Percentiles rank a stretch among this genome's conserved stretches.
Conservation (phyloP, 2,888 invertebrate genomes). For the Itoplectis maculator region DNA sequence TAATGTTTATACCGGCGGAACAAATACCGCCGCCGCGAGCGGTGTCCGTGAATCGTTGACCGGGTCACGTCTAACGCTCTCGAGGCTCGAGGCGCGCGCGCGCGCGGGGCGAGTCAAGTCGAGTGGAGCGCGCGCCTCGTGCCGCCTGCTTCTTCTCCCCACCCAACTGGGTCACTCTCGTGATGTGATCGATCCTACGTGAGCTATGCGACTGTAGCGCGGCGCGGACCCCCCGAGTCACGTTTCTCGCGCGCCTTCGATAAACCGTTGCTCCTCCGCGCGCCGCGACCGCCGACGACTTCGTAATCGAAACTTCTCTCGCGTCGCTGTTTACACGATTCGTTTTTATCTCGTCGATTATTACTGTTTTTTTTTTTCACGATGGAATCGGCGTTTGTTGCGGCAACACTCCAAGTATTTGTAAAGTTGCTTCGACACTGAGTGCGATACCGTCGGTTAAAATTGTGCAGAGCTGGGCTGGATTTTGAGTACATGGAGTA, state of each 20-base stretch:
- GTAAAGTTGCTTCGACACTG: no score
- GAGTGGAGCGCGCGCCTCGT: conserved; percentile 9
- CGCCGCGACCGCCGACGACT: background rate
- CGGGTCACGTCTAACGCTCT: conserved; percentile 55
- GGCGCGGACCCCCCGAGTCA: conserved; percentile 6
- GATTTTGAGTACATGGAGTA: no score
- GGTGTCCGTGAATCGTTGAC: conserved; percentile 53
- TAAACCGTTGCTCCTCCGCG: conserved; percentile 20
- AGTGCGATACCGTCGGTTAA: no score
- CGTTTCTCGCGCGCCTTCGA: conserved; percentile 39
- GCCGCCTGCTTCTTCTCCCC: background rate
- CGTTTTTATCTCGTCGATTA: background rate
- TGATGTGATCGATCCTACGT: conserved; percentile 56
- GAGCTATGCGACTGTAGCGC: background rate
- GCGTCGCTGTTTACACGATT: background rate
- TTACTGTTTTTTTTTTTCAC: background rate
- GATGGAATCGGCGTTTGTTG: no score
- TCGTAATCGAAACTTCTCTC: conserved; percentile 1
- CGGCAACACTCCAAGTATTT: no score
- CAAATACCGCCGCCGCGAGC: background rate
- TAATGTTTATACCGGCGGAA: background rate
- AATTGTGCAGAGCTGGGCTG: no score
- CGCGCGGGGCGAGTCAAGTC: no score
- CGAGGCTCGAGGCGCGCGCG: conserved; percentile 27
- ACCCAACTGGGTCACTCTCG: conserved; percentile 54